phyloP scores from a whole-genome alignment of 1,140 invertebrate genomes.

The Hestina assimilis region DNA sequence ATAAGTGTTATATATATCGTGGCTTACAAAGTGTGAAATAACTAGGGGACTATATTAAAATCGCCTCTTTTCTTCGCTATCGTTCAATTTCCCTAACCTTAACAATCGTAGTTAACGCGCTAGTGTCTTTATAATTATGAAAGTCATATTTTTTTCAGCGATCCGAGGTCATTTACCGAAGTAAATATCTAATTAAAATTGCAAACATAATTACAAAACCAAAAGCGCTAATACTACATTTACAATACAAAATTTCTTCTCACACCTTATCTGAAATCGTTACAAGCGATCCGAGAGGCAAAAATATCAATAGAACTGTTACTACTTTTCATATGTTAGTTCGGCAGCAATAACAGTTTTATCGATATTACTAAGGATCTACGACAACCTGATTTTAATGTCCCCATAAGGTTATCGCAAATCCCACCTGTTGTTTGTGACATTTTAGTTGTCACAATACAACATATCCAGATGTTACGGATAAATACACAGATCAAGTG shows the following conservation, averaged over 20 bases:
- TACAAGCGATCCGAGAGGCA: slow-evolving; percentile 19
- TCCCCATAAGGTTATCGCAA: slow-evolving; percentile 43
- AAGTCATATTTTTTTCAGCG: neutral
- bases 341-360: slow-evolving; percentile 19
- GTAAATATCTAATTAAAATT: neutral
- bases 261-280: neutral
- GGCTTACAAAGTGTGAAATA: slow-evolving; percentile 39
- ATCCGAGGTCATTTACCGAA: neutral
- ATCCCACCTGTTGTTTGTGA: slow-evolving; percentile 40
- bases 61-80: slow-evolving; percentile 10
- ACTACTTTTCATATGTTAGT: neutral
- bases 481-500: slow-evolving; percentile 55
- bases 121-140: slow-evolving; percentile 3
- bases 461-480: slow-evolving; percentile 54
- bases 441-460: slow-evolving; percentile 36
- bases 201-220: neutral
- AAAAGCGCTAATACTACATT: neutral
- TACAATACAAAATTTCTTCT: neutral
- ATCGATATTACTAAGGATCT: slow-evolving; percentile 9
- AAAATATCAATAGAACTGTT: slow-evolving; percentile 9
- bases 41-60: slow-evolving; percentile 30
- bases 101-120: neutral
- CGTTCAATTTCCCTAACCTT: slow-evolving; percentile 6
- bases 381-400: slow-evolving; percentile 17
- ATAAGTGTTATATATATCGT: slow-evolving; percentile 36